A percentile compares a stretch with the other conserved stretches of the same genome.
Conservation (phyloP, 30 jellyfish, hydroid and myxozoan species). For the Morbakka virulenta region DNA sequence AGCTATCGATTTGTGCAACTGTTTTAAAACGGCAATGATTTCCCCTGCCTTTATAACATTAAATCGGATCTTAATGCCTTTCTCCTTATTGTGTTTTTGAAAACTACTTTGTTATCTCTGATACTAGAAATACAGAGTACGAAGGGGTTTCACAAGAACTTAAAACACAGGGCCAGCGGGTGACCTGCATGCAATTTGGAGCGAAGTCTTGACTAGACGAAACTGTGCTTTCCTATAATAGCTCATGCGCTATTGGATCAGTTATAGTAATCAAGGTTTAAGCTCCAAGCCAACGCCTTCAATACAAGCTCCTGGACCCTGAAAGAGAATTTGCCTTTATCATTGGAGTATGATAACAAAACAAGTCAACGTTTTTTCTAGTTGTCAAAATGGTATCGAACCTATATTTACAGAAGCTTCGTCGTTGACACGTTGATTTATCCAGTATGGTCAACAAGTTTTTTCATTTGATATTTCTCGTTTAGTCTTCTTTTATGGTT, state of each 20-base stretch:
- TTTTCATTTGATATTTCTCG: constrained; percentile 32
- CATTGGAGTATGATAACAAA: constrained; percentile 41
- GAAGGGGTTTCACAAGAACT: constrained; percentile 53
- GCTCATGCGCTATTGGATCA: constrained; percentile 58
- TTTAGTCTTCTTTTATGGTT: constrained; percentile 31
- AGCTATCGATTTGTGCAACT: constrained; percentile 49
- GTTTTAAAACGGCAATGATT: constrained; percentile 53
- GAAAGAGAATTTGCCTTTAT: constrained; percentile 29
- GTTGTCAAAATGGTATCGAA: constrained; percentile 32
- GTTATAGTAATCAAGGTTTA: constrained; percentile 13
- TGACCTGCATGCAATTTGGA: constrained; percentile 58
- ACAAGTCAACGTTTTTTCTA: constrained; percentile 18
- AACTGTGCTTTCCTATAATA: constrained; percentile 61
- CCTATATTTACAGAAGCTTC: constrained; percentile 19
- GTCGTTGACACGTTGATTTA: constrained; percentile 46
- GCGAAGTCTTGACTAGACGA: constrained; percentile 67
- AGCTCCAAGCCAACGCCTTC: constrained; percentile 7
- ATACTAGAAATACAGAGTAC: constrained; percentile 46
- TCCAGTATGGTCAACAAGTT: constrained; percentile 33
- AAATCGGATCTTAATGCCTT: constrained; percentile 52
- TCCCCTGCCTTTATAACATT: constrained; percentile 32
- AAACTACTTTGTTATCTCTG: constrained; percentile 72
- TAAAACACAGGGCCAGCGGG: constrained; percentile 47
- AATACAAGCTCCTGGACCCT: constrained; percentile 9
- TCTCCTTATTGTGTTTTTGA: constrained; percentile 49